Conservation (phyloP, 2,797 vertebrate species). For the Margarornis squamiger region DNA sequence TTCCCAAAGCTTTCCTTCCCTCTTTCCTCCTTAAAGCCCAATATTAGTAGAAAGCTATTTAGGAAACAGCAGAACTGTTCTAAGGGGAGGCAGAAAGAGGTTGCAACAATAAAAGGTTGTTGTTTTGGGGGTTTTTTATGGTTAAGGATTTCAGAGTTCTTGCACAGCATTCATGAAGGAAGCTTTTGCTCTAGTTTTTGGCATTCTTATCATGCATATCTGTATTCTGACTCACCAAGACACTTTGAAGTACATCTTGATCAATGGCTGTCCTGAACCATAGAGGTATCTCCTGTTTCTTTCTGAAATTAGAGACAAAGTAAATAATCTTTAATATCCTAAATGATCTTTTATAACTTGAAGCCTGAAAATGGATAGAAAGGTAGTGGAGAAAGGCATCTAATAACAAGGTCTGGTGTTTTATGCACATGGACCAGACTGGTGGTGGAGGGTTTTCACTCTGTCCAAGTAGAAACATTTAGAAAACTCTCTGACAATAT, state of each 20-base stretch:
- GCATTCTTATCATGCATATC: background rate
- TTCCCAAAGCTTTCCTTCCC: no score
- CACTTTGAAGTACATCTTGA: background rate
- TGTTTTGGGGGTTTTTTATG: background rate
- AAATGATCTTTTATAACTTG: background rate
- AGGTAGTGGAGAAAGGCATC: accelerated
- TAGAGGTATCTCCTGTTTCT: accelerated
- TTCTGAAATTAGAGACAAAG: background rate
- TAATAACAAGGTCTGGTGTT: background rate
- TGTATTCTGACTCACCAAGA: background rate
- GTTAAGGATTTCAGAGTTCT: background rate
- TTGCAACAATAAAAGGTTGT: no score
- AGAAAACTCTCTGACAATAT: background rate
- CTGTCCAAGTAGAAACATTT: background rate
- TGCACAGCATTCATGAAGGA: no score
- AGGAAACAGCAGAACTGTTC: background rate
- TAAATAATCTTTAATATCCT: background rate
- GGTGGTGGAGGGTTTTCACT: background rate
- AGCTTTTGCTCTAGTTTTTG: background rate
- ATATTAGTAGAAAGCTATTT: background rate
- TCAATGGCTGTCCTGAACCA: background rate
- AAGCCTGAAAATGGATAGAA: background rate
- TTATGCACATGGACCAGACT: background rate
- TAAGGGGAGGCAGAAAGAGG: no score
- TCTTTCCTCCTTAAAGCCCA: no score